phyloP scores from a whole-genome alignment of 1,140 invertebrate species.

The Drosophila triauraria region DNA sequence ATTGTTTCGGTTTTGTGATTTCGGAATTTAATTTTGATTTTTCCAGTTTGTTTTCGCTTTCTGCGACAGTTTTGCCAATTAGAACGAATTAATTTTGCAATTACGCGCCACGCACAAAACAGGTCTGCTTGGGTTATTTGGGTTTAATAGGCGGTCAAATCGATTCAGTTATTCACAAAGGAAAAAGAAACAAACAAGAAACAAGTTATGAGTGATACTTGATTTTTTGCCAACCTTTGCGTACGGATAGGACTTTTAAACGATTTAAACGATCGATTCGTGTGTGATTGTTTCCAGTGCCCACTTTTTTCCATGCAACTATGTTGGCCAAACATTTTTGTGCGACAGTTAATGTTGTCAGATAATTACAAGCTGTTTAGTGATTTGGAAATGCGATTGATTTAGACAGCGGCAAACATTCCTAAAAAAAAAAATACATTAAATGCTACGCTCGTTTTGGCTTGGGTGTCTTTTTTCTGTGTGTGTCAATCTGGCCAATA shows the following conservation, averaged over 20 bases:
- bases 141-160: conserved; percentile 37
- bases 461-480: conserved; percentile 16
- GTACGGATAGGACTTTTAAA: conserved; percentile 29
- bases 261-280: conserved; percentile 5
- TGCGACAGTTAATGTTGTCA: conserved; percentile 36
- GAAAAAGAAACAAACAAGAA: background rate
- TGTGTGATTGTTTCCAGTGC: conserved; percentile 9
- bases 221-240: conserved; percentile 38
- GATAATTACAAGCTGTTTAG: conserved; percentile 43
- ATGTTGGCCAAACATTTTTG: conserved; percentile 23
- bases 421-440: conserved; percentile 13
- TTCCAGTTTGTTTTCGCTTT: conserved; percentile 44
- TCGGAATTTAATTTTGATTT: conserved; percentile 28
- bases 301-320: conserved; percentile 25
- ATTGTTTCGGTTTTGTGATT: conserved; percentile 2
- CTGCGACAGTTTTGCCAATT: conserved; percentile 49
- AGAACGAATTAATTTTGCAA: conserved; percentile 61
- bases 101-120: conserved; percentile 50
- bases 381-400: conserved; percentile 42
- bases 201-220: conserved; percentile 42
- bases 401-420: conserved; percentile 38
- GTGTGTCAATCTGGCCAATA: conserved; percentile 7
- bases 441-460: conserved; percentile 16
- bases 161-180: conserved; percentile 37
- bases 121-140: conserved; percentile 42